Evolutionary conservation across 2,888 invertebrate genomes (phyloP).

Genomic region (Lottia gigantea): DNA sequence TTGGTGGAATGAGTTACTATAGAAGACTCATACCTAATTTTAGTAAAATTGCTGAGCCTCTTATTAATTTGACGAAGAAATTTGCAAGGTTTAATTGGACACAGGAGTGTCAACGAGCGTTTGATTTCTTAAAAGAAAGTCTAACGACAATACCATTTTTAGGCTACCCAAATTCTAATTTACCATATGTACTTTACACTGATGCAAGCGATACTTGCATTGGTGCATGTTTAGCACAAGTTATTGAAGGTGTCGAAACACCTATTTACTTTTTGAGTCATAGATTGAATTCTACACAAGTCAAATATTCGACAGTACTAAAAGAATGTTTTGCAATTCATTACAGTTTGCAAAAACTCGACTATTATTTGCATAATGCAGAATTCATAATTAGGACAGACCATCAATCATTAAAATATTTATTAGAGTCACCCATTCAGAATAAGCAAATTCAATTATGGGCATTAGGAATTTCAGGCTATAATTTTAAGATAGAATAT

Average conservation of each 20-base stretch:
- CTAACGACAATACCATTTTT: conserved; percentile 19
- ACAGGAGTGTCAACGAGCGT: conserved; percentile 15
- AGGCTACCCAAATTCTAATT: conserved; percentile 22
- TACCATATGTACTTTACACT: conserved; percentile 25
- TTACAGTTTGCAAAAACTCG: background rate
- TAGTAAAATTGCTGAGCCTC: conserved; percentile 18
- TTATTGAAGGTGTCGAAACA: background rate
- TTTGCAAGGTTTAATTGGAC: conserved; percentile 30
- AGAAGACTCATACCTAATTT: conserved; percentile 30
- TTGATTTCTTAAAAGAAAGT: conserved; percentile 25
- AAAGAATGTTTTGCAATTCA: background rate
- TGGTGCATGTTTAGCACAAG: conserved; percentile 4
- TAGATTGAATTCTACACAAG: background rate
- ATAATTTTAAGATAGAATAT: conserved; percentile 11
- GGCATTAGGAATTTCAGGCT: conserved; percentile 6
- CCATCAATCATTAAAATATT: conserved; percentile 14
- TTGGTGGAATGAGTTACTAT: conserved; percentile 36
- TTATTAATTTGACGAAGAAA: conserved; percentile 30
- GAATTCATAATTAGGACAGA: conserved; percentile 13
- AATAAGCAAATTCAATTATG: conserved; percentile 13
- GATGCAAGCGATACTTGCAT: conserved; percentile 2
- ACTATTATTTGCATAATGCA: conserved; percentile 10
- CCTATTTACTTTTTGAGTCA: background rate
- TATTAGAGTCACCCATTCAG: conserved; percentile 16
- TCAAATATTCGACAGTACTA: background rate